These are phyloP conservation scores for Drosophila austrosaltans DNA, from an alignment of 2,888 invertebrate species.

Conservation along the genomic window DNA sequence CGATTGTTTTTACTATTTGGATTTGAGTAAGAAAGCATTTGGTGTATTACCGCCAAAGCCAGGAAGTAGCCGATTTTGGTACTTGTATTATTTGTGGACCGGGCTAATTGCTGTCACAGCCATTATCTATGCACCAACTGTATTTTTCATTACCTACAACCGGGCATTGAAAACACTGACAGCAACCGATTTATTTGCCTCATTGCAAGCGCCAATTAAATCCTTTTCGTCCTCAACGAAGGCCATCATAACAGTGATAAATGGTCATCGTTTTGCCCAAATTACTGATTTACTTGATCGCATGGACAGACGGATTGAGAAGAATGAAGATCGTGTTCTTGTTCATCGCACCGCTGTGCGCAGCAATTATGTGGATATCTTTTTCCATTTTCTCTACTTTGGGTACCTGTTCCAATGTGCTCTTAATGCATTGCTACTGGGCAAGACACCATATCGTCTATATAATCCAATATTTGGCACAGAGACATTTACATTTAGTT, in stretches of 20 bases:
- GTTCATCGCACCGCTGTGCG: conserved; percentile 43
- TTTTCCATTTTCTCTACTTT: conserved; percentile 47
- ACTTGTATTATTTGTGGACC: conserved; percentile 27
- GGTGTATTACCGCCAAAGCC: conserved; percentile 28
- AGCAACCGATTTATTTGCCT: conserved; percentile 4
- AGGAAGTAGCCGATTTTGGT: conserved; percentile 16
- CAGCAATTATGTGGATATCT: conserved; percentile 42
- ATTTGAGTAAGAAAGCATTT: conserved; percentile 19
- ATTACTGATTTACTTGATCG: conserved; percentile 47
- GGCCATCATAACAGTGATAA: conserved; percentile 37
- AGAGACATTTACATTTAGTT: conserved; percentile 27
- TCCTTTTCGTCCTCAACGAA: conserved; percentile 51
- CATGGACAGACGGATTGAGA: conserved; percentile 49
- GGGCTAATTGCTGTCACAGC: background rate
- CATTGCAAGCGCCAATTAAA: conserved; percentile 45
- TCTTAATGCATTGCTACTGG: conserved; percentile 38
- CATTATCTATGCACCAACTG: conserved; percentile 31
- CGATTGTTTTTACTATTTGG: conserved; percentile 20
- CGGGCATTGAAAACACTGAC: conserved; percentile 30
- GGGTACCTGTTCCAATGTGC: conserved; percentile 44
- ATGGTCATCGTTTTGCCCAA: conserved; percentile 36
- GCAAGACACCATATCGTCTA: conserved; percentile 52
- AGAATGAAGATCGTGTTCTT: conserved; percentile 34
- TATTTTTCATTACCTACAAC: conserved; percentile 36
- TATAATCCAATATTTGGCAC: conserved; percentile 54